Evolutionary conservation across 2,113 vertebrate species (phyloP).

Genomic region (Isichthys henryi): DNA sequence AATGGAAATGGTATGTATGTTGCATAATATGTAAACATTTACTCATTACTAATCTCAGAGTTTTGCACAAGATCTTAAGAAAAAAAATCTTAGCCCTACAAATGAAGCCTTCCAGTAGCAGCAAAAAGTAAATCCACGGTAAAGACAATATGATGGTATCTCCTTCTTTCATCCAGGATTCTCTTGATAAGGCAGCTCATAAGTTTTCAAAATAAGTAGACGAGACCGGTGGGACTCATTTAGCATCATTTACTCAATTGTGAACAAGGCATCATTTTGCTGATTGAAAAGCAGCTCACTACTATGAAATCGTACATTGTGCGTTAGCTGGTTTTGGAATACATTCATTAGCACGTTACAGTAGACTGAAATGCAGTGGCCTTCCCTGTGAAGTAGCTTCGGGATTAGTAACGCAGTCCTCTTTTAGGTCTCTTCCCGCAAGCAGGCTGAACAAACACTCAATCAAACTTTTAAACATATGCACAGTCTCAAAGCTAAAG

Average conservation of each 20-base stretch:
- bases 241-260: conserved; percentile 4
- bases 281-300: conserved; percentile 1
- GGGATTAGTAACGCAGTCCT: neutral
- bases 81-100: neutral
- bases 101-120: neutral
- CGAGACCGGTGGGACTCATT: neutral
- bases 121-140: neutral
- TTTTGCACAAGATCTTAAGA: neutral
- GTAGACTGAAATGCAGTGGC: neutral
- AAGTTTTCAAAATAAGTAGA: neutral
- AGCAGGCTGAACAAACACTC: neutral
- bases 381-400: neutral
- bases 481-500: neutral
- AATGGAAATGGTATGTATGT: neutral
- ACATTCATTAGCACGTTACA: conserved; percentile 8
- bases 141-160: neutral
- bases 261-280: conserved; percentile 4
- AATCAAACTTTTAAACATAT: neutral
- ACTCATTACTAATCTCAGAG: neutral
- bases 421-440: neutral
- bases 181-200: neutral
- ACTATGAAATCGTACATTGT: neutral
- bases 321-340: neutral
- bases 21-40: neutral
- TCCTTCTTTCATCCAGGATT: neutral